Evolutionary conservation across 2,888 invertebrate species (phyloP).

Genomic region (Leptinotarsa tumamoca): DNA sequence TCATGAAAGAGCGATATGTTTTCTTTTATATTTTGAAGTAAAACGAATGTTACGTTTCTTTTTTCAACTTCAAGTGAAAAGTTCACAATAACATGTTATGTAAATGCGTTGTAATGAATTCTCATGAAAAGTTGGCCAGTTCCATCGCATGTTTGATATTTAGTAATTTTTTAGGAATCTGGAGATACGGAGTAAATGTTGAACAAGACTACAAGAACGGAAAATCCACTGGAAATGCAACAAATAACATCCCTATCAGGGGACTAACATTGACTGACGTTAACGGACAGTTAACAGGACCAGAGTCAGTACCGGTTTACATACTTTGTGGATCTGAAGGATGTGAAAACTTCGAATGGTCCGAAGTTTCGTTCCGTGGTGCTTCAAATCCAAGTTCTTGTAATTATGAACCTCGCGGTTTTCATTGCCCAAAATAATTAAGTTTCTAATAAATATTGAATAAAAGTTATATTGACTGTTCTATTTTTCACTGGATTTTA

Average conservation of each 20-base stretch:
- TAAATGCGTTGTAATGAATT: too few species aligned
- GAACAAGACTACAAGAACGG: constrained; percentile 48
- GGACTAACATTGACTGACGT: constrained; percentile 37
- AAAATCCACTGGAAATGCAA: constrained; percentile 37
- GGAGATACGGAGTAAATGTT: constrained; percentile 46
- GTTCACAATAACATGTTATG: too few species aligned
- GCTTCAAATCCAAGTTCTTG: constrained; percentile 40
- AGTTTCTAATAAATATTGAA: neutral
- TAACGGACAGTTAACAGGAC: constrained; percentile 42
- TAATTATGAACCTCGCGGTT: constrained; percentile 44
- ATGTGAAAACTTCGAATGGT: constrained; percentile 46
- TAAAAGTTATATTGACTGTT: neutral
- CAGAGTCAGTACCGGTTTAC: constrained; percentile 41
- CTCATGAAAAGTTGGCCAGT: too few species aligned
- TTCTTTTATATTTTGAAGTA: too few species aligned
- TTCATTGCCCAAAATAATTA: constrained; percentile 27
- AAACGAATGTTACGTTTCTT: too few species aligned
- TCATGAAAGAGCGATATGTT: too few species aligned
- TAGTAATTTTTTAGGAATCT: constrained; percentile 37
- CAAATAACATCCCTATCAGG: constrained; percentile 46
- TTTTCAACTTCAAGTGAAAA: too few species aligned
- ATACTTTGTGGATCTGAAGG: constrained; percentile 45
- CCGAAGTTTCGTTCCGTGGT: constrained; percentile 39
- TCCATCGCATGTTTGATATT: too few species aligned
- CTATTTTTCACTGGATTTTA: neutral